phyloP scores from a whole-genome alignment of 2,797 vertebrate species.

The Dicrostonyx torquatus region DNA sequence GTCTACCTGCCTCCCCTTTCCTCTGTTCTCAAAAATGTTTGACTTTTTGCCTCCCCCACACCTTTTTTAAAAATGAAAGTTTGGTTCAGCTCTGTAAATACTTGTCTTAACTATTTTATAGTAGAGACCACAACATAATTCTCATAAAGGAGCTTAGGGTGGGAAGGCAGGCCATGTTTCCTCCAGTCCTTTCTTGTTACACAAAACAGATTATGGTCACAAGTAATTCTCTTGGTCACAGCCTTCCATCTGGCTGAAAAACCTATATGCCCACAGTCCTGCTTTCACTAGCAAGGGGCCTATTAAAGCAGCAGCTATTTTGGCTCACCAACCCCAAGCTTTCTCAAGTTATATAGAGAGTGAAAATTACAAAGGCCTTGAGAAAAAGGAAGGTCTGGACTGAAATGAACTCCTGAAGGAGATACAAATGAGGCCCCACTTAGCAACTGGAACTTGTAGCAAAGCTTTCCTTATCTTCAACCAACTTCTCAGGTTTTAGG shows the following conservation, averaged over 20 bases:
- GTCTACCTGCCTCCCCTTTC: neutral
- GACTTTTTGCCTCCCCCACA: neutral
- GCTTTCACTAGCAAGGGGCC: neutral
- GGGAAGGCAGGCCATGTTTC: neutral
- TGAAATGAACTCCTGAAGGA: conserved; percentile 25
- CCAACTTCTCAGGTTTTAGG: neutral
- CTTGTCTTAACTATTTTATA: neutral
- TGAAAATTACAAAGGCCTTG: conserved; percentile 21
- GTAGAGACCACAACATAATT: neutral
- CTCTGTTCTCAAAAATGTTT: neutral
- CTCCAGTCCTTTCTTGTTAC: neutral
- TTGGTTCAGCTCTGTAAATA: neutral
- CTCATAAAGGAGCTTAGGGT: neutral
- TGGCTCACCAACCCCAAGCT: neutral
- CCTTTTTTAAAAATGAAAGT: neutral
- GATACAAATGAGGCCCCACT: neutral
- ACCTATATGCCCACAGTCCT: neutral
- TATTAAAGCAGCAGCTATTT: conserved; percentile 9
- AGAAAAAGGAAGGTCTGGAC: neutral
- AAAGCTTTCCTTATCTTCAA: conserved; percentile 23
- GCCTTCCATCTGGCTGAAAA: neutral
- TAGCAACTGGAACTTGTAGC: neutral
- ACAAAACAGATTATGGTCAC: neutral
- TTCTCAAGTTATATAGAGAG: neutral
- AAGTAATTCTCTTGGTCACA: neutral